phyloP scores from a whole-genome alignment of 2,888 invertebrate species.

The Phaedon cochleariae region DNA sequence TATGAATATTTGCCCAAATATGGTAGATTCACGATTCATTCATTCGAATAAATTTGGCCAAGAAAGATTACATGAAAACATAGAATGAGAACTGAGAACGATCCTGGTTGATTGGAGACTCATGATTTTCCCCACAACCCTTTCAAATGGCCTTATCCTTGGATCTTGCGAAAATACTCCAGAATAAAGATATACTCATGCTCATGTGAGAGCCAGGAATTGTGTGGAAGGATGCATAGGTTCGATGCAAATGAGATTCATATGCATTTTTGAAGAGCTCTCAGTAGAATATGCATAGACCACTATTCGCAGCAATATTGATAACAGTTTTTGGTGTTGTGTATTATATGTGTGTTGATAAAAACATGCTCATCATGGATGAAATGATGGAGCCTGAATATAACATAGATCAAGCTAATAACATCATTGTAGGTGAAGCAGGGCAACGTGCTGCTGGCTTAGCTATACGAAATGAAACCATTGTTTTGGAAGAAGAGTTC shows the following conservation, averaged over 20 bases:
- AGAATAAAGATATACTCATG: conserved; percentile 5
- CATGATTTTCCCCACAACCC: conserved; percentile 6
- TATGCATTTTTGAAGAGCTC: not conserved
- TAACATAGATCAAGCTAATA: too few species aligned
- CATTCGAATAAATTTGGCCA: not conserved
- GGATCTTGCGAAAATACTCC: not conserved
- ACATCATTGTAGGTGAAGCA: too few species aligned
- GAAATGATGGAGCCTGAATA: too few species aligned
- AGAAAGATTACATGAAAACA: not conserved
- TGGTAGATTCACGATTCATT: not conserved
- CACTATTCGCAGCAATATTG: not conserved
- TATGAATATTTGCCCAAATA: not conserved
- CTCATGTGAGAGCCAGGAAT: conserved; percentile 3
- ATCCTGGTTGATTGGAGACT: conserved; percentile 5
- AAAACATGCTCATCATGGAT: too few species aligned
- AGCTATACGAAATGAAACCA: too few species aligned
- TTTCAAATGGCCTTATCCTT: not conserved
- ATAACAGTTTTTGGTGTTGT: not conserved
- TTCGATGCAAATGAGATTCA: not conserved
- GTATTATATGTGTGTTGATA: too few species aligned
- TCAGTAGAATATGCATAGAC: not conserved
- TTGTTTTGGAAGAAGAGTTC: too few species aligned
- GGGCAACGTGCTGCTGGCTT: too few species aligned
- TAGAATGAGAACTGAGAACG: not conserved
- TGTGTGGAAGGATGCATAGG: not conserved